Evolutionary conservation across 2,888 invertebrate genomes (phyloP), one percentile per base, ranked within the genome.

Genomic region (Cybosia mesomella): DNA sequence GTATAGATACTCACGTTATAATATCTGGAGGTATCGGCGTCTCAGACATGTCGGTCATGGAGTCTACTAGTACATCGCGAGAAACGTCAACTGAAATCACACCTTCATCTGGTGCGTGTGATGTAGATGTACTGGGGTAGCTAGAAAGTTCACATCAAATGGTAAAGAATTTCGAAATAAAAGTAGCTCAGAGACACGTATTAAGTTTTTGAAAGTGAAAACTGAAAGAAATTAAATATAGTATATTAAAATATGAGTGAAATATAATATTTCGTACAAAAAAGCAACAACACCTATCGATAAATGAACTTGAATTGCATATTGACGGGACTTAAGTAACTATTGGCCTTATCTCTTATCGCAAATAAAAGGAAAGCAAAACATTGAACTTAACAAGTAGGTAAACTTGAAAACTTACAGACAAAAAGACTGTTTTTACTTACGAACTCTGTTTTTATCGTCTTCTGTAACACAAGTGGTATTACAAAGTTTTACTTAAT

Each of bases 1-100:
- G n/a, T n/a, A n/a, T n/a, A n/a, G n/a, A n/a, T n/a, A 85, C 92
- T 90, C 81, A 94, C 94, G 85, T 83, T 53, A 89, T 85, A 58
- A 93, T 80, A 71, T 91, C 91, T 0, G 92, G 91, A 24, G 90
- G 89, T 70, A 92, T 83, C 0, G 83, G 80, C 49, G 84, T 85
- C 32, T 89, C 86, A 15, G 91, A 81, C 87, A 93, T 90, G 24
- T 89, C 86, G 21, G 90, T 89, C 67, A 93, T 86, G 0, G 93
- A 91, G 71, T 93, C 93, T 43, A 91, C 90, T 55, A 92, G 68
- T n/a, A 87, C 83, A 66, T 89, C 87, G 28, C 83, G 84, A 15
- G 91, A 88, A 2, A 93, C 81, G 76, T 94, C 91, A 28, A 94
- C 85, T 2, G 92, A 84, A 68, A 92, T 87, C 21, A 93, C 81